phyloP scores from a whole-genome alignment of 2,888 invertebrate genomes.

The Nematopogon swammerdamellus region DNA sequence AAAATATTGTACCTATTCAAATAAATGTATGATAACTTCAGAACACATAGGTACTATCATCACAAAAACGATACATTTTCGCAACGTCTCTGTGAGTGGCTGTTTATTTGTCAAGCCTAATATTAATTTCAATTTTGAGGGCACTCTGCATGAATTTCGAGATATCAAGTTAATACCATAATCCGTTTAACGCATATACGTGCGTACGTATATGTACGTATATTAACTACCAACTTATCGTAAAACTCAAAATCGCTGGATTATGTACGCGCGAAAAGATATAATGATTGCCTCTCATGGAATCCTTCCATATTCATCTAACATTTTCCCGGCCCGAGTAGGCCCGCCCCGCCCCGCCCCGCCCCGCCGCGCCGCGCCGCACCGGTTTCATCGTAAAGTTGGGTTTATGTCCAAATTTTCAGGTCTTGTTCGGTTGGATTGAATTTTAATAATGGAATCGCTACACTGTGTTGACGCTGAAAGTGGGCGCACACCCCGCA shows the following conservation, averaged over 20 bases:
- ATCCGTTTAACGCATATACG: too few relatives aligned
- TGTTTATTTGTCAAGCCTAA: too few relatives aligned
- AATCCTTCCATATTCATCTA: neutral
- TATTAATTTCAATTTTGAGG: too few relatives aligned
- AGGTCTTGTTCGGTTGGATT: neutral
- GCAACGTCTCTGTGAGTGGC: too few relatives aligned
- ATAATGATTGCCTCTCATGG: neutral
- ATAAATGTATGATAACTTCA: too few relatives aligned
- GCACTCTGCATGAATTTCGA: too few relatives aligned
- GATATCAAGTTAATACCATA: too few relatives aligned
- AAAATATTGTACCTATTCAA: too few relatives aligned
- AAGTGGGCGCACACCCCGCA: neutral
- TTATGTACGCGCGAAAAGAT: neutral
- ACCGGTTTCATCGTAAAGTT: neutral
- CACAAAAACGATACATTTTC: too few relatives aligned
- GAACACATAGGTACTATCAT: too few relatives aligned
- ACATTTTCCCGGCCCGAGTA: neutral
- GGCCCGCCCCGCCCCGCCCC: neutral
- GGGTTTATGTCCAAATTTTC: neutral
- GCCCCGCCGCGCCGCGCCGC: too few relatives aligned
- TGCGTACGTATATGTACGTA: neutral
- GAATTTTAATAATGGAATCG: neutral
- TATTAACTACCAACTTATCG: neutral
- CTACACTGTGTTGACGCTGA: neutral
- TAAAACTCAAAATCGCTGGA: neutral